Base-by-base conservation (phyloP, 92 coral and sea anemone species). In the Hydrozoanthus gracilis region DNA sequence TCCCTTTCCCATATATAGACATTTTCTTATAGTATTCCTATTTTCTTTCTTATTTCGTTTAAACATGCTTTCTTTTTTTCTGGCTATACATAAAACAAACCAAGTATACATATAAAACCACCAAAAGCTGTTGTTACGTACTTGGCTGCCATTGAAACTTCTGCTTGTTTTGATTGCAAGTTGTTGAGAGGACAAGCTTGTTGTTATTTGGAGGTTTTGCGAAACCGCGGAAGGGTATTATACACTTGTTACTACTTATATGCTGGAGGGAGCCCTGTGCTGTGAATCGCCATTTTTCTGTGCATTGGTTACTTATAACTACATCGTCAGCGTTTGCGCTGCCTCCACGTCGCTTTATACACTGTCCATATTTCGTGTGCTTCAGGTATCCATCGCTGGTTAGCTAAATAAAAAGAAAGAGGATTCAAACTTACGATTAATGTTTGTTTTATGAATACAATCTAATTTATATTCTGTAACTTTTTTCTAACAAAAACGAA, bases 81-180 rank as follows among this genome's bases (percentile, higher is more conserved):
- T 27, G 39, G 39, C 61, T 54, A 54, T 13, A 54, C 61, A 54
- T 13, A 54, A 54, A 7, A 54, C 61, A 54, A 54, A 54, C 61
- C 39, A 27, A 27, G 39, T 27, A 27, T 27, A 27, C 39, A 27
- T 27, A 27, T 27, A 27, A 27, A 27, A 27, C 39, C 39, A 27
- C 39, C 39, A 27, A 27, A 56, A 56, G 12, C 4, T 11, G 27
- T 9, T 51, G 7, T 13, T 12, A 92, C 98, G 91, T 94, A 96
- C 98, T 92, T 76, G 98, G 98, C 45, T 93, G 83, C 95, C 97
- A 96, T 68, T 83, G 85, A 89, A 96, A 95, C 39, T 87, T 78
- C 79, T 94, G 95, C 78, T 96, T 92, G 17, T 73, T 44, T 47
- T 84, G 88, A 35, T 92, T 93, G 88, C 98, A 96, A 49, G 93